These are phyloP conservation scores for Nerophis lumbriciformis DNA, from an alignment of 2,113 vertebrate genomes.

Conservation along the genomic window DNA sequence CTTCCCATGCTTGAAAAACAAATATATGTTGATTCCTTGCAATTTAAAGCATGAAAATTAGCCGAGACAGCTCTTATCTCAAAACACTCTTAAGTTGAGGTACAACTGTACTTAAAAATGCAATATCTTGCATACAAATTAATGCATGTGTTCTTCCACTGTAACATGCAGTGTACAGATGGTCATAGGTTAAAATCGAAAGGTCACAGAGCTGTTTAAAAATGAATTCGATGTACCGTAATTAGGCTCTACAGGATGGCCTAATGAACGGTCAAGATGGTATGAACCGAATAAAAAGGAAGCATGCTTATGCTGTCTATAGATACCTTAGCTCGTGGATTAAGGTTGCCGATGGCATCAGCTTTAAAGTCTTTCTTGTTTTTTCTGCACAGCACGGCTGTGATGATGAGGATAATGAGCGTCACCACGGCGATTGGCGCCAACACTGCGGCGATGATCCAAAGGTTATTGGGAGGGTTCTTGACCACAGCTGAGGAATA, in stretches of 20 bases:
- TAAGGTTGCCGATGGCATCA: constrained; percentile 88
- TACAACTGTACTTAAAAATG: too few relatives aligned
- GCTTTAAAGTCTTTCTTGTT: constrained; percentile 97
- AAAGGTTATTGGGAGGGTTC: constrained; percentile 95
- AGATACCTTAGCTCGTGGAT: constrained; percentile 89
- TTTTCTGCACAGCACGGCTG: constrained; percentile 93
- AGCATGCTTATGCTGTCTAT: neutral
- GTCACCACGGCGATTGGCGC: constrained; percentile 92
- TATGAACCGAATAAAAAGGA: neutral
- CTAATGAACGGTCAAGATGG: neutral
- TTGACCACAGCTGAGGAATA: constrained; percentile 86
- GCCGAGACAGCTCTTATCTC: too few relatives aligned
- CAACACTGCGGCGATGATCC: constrained; percentile 95
- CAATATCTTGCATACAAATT: too few relatives aligned
- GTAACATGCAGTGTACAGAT: neutral
- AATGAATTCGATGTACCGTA: too few relatives aligned
- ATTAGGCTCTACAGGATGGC: too few relatives aligned
- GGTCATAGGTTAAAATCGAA: neutral
- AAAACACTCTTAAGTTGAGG: too few relatives aligned
- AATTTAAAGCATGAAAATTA: too few relatives aligned
- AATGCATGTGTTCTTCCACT: too few relatives aligned
- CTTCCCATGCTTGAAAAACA: too few relatives aligned
- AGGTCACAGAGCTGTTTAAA: neutral
- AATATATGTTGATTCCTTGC: too few relatives aligned
- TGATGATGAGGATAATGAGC: constrained; percentile 95